phyloP scores from a whole-genome alignment of 2,113 vertebrate genomes.

The Tapirus terrestris region DNA sequence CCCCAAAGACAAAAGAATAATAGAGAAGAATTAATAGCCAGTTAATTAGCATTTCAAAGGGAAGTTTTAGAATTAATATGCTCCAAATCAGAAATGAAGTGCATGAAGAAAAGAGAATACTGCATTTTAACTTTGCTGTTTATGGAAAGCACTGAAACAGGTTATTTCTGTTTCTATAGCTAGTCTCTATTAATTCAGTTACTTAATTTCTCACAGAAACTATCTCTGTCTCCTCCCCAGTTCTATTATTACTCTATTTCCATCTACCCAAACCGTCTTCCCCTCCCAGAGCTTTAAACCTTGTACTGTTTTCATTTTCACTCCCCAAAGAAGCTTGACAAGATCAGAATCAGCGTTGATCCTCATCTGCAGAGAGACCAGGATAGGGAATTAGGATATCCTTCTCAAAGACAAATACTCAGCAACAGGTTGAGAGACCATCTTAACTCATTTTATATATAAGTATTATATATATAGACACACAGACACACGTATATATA shows the following conservation, averaged over 20 bases:
- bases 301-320: neutral
- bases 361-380: neutral
- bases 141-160: neutral
- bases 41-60: neutral
- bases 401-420: neutral
- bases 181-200: neutral
- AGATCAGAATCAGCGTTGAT: neutral
- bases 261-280: neutral
- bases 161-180: neutral
- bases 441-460: neutral
- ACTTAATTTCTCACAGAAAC: conserved; percentile 8
- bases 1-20: neutral
- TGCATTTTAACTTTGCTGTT: conserved; percentile 24
- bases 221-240: neutral
- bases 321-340: neutral
- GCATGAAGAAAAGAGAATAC: neutral
- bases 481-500: neutral
- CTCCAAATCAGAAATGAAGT: neutral
- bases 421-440: neutral
- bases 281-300: neutral
- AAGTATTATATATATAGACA: too few relatives aligned
- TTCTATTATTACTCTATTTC: neutral
- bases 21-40: neutral
- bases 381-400: neutral
- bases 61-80: neutral